Evolutionary conservation across 1,140 invertebrate species (phyloP).

Genomic region (Zeugodacus cucurbitae): DNA sequence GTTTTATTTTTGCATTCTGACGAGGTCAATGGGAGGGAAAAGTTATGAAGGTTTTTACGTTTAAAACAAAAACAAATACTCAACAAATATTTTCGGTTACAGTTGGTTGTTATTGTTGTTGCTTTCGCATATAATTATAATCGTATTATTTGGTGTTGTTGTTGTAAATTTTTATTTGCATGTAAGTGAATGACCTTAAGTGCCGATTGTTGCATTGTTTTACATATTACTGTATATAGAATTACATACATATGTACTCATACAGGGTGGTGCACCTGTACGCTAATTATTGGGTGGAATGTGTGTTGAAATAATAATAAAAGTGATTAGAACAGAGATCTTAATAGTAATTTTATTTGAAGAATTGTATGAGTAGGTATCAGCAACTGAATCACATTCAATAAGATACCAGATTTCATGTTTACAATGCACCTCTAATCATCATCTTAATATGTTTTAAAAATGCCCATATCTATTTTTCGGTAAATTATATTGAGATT

Average conservation of each 20-base stretch:
- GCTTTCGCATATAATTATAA: background rate
- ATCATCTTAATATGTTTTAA: too few relatives aligned
- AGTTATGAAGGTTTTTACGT: slow-evolving; percentile 13
- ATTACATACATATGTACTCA: background rate
- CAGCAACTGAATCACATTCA: too few relatives aligned
- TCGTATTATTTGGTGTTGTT: background rate
- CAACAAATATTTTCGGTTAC: background rate
- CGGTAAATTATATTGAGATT: too few relatives aligned
- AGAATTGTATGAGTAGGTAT: too few relatives aligned
- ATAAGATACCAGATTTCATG: too few relatives aligned
- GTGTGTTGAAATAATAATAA: too few relatives aligned
- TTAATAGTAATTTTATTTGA: too few relatives aligned
- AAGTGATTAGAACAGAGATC: too few relatives aligned
- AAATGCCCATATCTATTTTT: too few relatives aligned
- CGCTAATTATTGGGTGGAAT: too few relatives aligned
- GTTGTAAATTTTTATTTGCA: background rate
- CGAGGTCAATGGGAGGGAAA: slow-evolving; percentile 29
- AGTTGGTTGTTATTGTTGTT: background rate
- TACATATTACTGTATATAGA: background rate
- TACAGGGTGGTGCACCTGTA: background rate
- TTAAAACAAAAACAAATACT: background rate
- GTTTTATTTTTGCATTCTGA: slow-evolving; percentile 14
- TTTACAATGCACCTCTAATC: too few relatives aligned
- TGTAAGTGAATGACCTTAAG: background rate
- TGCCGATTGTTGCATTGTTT: background rate